Evolutionary conservation across 2,888 invertebrate genomes (phyloP).

Genomic region (Drosophila rubida): DNA sequence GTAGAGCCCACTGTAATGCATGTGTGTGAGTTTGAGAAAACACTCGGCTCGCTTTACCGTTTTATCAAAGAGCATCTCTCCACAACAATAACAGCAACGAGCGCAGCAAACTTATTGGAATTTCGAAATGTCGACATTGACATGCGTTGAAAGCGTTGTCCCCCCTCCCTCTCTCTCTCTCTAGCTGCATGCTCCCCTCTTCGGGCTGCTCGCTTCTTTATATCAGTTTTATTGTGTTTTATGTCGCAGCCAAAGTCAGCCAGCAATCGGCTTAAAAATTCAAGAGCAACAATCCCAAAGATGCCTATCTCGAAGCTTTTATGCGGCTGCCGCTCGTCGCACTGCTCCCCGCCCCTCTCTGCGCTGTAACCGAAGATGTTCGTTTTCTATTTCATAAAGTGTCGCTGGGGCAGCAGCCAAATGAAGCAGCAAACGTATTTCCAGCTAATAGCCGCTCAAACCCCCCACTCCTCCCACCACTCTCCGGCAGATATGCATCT

Average conservation of each 20-base stretch:
- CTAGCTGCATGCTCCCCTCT: background rate
- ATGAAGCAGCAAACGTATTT: slow-evolving; percentile 49
- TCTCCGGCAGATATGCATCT: slow-evolving; percentile 70
- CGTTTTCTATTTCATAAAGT: slow-evolving; percentile 63
- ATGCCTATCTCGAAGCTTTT: slow-evolving; percentile 69
- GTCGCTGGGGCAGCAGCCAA: slow-evolving; percentile 38
- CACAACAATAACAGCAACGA: slow-evolving; percentile 31
- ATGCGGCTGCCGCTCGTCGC: slow-evolving; percentile 45
- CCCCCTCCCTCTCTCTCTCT: background rate
- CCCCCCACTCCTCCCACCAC: background rate
- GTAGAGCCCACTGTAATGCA: no score
- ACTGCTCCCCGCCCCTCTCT: background rate
- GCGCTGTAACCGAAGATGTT: slow-evolving; percentile 45
- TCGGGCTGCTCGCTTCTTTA: slow-evolving; percentile 19
- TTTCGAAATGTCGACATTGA: slow-evolving; percentile 70
- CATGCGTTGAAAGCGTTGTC: slow-evolving; percentile 62
- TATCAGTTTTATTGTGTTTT: slow-evolving; percentile 71
- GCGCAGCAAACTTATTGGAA: slow-evolving; percentile 63
- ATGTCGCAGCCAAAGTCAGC: slow-evolving; percentile 63
- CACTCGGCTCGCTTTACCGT: slow-evolving; percentile 47
- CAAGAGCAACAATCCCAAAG: slow-evolving; percentile 69
- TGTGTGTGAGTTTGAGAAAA: slow-evolving; percentile 2
- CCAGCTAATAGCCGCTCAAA: slow-evolving; percentile 24
- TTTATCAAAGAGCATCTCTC: slow-evolving; percentile 48
- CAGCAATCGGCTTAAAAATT: slow-evolving; percentile 57